Percentiles rank a stretch among this genome's conserved stretches.
Evolutionary conservation across 1,140 invertebrate species (phyloP).

Genomic region (Nebria ingens): DNA sequence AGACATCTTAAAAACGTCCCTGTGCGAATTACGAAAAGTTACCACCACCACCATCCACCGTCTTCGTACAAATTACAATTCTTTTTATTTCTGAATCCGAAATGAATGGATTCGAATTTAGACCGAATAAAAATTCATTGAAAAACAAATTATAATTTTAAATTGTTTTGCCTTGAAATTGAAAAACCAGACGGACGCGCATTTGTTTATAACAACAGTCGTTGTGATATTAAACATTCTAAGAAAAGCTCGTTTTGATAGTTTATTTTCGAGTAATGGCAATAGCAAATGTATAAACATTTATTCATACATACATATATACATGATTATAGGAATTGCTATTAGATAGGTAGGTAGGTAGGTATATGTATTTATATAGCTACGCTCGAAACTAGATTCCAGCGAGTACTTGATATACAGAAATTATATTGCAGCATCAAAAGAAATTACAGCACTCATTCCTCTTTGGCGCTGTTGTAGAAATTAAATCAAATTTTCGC

Average conservation of each 20-base stretch:
- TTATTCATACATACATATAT: too few relatives aligned
- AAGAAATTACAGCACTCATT: slow-evolving; percentile 35
- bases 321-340: too few relatives aligned
- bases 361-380: too few relatives aligned
- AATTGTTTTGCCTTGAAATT: too few relatives aligned
- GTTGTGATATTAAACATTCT: too few relatives aligned
- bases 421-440: slow-evolving; percentile 35
- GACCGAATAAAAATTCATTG: too few relatives aligned
- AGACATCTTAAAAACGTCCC: slow-evolving; percentile 7
- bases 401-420: slow-evolving; percentile 28
- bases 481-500: slow-evolving; percentile 35
- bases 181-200: too few relatives aligned
- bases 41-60: neutral
- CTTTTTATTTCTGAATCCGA: slow-evolving; percentile 24
- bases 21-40: neutral
- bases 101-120: neutral
- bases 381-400: slow-evolving; percentile 28
- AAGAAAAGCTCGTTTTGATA: too few relatives aligned
- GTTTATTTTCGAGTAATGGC: too few relatives aligned
- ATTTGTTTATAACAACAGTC: too few relatives aligned
- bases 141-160: slow-evolving; percentile 25
- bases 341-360: too few relatives aligned
- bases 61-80: slow-evolving; percentile 15
- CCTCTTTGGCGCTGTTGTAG: slow-evolving; percentile 32
- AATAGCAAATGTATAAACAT: too few relatives aligned